Conservation (phyloP, 2,797 vertebrate species). For the Pangasius larnaudii region DNA sequence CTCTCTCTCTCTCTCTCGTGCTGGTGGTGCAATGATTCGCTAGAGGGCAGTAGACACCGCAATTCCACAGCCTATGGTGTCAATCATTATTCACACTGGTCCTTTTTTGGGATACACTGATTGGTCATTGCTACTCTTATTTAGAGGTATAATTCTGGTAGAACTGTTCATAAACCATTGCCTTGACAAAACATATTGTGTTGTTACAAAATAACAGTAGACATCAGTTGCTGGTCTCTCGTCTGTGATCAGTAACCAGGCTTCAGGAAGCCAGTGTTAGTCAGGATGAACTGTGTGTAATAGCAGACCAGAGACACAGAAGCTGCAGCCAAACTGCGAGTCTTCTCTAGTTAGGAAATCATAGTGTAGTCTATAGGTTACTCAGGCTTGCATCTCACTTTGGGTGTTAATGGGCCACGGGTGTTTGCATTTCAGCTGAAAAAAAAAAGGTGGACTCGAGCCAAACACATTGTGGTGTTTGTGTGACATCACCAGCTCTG, state of each 20-base stretch:
- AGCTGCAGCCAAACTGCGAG: background rate
- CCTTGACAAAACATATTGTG: background rate
- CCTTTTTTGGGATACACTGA: background rate
- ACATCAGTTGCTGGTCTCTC: background rate
- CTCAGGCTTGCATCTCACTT: background rate
- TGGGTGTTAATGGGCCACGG: background rate
- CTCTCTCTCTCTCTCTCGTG: background rate
- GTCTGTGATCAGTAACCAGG: background rate
- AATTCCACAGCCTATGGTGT: background rate
- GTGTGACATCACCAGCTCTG: slow-evolving; percentile 61
- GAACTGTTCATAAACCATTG: background rate
- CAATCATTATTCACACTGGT: background rate
- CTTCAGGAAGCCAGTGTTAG: background rate
- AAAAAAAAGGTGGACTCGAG: slow-evolving; percentile 26
- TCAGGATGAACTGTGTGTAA: background rate
- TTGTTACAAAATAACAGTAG: background rate
- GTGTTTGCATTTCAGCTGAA: background rate
- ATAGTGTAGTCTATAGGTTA: background rate
- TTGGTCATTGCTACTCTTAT: background rate
- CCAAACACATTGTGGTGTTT: slow-evolving; percentile 55
- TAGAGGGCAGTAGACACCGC: slow-evolving; percentile 35
- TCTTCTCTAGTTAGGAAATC: slow-evolving; percentile 16
- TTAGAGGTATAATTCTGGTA: background rate
- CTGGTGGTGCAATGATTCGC: background rate
- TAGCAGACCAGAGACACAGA: background rate